Evolutionary conservation across 2,113 vertebrate genomes (phyloP), one percentile per base, ranked within the genome.

Genomic region (Chascanopsetta lugubris): DNA sequence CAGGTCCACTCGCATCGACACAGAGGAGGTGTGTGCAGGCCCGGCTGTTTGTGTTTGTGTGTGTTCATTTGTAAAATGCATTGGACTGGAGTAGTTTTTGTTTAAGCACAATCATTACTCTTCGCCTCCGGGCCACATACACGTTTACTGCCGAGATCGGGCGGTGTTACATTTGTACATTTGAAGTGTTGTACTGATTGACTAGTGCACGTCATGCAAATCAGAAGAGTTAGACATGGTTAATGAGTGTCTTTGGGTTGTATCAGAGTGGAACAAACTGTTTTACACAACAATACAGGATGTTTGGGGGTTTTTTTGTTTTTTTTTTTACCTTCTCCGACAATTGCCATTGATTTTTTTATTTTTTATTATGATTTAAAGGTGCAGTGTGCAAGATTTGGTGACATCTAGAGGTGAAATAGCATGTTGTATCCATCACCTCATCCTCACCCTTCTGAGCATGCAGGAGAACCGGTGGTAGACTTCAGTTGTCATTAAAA

Each of bases 51-150:
- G 27, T 55, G 22, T 46, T 47, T 29, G 50, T 64, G 61, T 40
- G 40, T 29, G 57, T 48, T 46, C 5, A 15, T 38, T n/a, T 68
- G 48, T 53, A 40, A 59, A 63, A 60, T 20, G 15, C 51, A n/a
- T 26, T 70, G 72, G 61, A 72, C 88, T 72, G 34, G 65, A 61
- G 58, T 36, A 15, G 24, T 94, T 95, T 38, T 92, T 88, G 91
- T 89, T 77, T 88, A 83, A 30, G 87, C 88, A 90, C 89, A 92
- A 89, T 91, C 94, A 94, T 96, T 96, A 92, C 93, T 94, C 86
- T 93, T 92, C 82, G 92, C 88, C 89, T 92, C 82, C 53, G 82
- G 89, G 40, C 56, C 89, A 89, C 83, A 82, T 87, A 90, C 75
- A 90, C 90, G 92, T 91, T 92, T 87, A 93, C 92, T 67, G 88